These are phyloP conservation scores for Temnopleurus reevesii DNA, from an alignment of 53 echinoderm and acorn worm genomes.

Conservation along the genomic window DNA sequence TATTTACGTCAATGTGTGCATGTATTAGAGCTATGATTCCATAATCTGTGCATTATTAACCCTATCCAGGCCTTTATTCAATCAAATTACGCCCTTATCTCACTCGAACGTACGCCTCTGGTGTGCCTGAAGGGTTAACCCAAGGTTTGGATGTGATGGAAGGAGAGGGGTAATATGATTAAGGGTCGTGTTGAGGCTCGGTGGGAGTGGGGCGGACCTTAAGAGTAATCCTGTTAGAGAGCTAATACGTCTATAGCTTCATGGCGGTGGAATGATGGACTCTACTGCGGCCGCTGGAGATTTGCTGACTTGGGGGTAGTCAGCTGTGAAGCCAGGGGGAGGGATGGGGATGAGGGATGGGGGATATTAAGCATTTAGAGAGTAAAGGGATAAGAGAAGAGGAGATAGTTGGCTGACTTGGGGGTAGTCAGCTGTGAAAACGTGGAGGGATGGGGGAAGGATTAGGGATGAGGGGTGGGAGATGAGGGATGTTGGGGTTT, in stretches of 20 bases:
- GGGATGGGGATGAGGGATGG: not conserved
- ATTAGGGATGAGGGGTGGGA: not conserved
- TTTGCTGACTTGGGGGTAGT: not conserved
- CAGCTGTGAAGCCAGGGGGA: not conserved
- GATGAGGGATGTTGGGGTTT: too few relatives aligned
- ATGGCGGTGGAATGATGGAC: not conserved
- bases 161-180: constrained; percentile 28
- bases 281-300: not conserved
- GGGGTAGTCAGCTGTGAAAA: not conserved
- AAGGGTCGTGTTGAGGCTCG: not conserved
- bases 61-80: not conserved
- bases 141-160: not conserved
- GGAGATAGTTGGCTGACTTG: not conserved
- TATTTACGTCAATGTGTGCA: not conserved
- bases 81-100: not conserved
- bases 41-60: not conserved
- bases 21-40: not conserved
- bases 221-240: constrained; percentile 3
- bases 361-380: not conserved
- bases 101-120: not conserved
- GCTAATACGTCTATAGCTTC: not conserved
- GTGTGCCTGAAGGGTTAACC: not conserved
- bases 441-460: not conserved
- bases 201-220: not conserved
- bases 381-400: too few relatives aligned